These are phyloP conservation scores for Lasioglossum leucozonium DNA, from an alignment of 2,888 invertebrate genomes.

Conservation along the genomic window DNA sequence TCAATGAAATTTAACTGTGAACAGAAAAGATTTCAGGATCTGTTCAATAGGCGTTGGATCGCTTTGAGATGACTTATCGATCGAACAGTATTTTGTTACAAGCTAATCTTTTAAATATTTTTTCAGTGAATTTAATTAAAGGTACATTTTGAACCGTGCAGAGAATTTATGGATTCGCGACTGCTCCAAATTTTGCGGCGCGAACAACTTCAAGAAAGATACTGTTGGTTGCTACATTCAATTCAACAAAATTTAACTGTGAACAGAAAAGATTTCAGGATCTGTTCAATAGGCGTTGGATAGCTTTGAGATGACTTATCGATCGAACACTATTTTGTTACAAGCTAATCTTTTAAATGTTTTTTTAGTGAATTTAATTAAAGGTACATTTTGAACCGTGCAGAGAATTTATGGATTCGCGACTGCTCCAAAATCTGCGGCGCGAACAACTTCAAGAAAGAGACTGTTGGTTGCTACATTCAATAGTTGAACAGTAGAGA, in stretches of 20 bases:
- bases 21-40: neutral
- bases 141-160: neutral
- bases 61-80: neutral
- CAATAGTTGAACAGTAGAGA: neutral
- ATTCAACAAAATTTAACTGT: neutral
- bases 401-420: neutral
- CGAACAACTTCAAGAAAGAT: neutral
- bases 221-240: slow-evolving; percentile 21
- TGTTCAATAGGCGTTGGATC: neutral
- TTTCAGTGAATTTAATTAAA: neutral
- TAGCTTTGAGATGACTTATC: neutral
- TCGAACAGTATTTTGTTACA: too few species aligned
- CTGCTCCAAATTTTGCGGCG: neutral
- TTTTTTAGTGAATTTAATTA: neutral
- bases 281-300: neutral
- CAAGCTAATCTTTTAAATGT: neutral
- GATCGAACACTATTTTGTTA: too few species aligned
- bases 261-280: neutral
- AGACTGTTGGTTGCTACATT: neutral
- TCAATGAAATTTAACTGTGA: neutral
- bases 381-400: neutral
- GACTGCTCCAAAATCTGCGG: neutral
- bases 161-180: neutral
- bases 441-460: neutral
- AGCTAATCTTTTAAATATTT: neutral